A percentile compares a stretch with the other conserved stretches of the same genome.
Conservation (phyloP, 2,797 vertebrate genomes). For the Petrocephalus sullivani region DNA sequence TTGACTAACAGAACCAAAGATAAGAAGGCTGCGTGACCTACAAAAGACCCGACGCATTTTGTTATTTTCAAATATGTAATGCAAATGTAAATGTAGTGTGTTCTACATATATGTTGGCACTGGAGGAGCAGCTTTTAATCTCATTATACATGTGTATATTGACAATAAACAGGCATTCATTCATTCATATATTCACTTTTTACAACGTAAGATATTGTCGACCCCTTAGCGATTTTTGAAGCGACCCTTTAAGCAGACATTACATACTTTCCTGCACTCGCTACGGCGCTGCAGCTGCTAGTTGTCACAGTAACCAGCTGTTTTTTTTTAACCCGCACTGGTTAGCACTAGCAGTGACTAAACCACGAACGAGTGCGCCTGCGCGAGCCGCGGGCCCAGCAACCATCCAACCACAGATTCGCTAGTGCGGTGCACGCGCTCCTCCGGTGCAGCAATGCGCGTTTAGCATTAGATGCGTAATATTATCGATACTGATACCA, state of each 20-base stretch:
- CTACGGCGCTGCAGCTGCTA: neutral
- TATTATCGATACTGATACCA: neutral
- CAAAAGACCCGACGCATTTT: neutral
- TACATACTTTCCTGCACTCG: neutral
- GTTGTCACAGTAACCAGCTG: neutral
- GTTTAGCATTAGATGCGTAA: neutral
- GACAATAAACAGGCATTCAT: too few species aligned
- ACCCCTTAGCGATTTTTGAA: neutral
- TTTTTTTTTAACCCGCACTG: neutral
- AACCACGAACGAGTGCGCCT: neutral
- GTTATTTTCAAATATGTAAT: neutral
- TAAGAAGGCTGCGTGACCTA: neutral
- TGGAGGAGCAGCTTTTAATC: too few species aligned
- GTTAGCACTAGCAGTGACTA: neutral
- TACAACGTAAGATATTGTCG: too few species aligned
- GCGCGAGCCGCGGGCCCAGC: neutral
- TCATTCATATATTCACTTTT: neutral
- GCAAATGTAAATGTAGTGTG: too few species aligned
- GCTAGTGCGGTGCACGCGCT: neutral
- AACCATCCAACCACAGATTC: neutral
- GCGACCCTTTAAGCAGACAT: neutral
- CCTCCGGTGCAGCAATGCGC: neutral
- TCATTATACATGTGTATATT: too few species aligned
- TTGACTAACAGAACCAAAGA: neutral
- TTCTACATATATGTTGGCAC: too few species aligned